These are phyloP conservation scores for Melanotaenia boesemani DNA, from an alignment of 2,797 vertebrate species.

Conservation along the genomic window DNA sequence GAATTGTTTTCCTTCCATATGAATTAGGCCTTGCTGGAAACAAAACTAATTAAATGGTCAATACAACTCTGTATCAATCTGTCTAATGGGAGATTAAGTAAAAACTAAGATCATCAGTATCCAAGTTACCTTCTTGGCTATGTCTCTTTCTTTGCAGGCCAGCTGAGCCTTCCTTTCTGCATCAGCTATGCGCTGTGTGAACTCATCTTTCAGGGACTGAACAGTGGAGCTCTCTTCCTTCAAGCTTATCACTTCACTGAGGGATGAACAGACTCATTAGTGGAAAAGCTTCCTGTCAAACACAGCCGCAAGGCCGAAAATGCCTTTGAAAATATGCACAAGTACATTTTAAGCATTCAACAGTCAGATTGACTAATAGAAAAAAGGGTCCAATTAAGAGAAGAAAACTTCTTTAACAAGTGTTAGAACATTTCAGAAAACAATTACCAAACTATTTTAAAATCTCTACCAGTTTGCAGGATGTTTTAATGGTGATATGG, in stretches of 20 bases:
- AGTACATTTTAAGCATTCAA: constrained; percentile 4
- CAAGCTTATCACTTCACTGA: constrained; percentile 92
- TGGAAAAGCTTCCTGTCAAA: constrained; percentile 14
- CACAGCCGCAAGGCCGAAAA: background rate
- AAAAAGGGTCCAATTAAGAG: constrained; percentile 3
- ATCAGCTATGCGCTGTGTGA: constrained; percentile 96
- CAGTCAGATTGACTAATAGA: background rate
- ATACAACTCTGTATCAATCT: background rate
- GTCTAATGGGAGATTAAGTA: background rate
- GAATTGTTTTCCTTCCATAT: background rate
- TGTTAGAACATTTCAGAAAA: background rate
- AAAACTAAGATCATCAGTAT: background rate
- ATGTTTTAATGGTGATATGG: background rate
- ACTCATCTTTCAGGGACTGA: constrained; percentile 94
- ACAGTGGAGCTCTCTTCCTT: constrained; percentile 94
- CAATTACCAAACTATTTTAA: too few relatives aligned
- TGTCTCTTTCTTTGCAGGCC: constrained; percentile 97
- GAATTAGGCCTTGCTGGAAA: background rate
- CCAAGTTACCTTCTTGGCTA: constrained; percentile 91
- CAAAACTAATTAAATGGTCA: background rate
- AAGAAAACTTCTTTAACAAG: background rate
- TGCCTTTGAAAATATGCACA: background rate
- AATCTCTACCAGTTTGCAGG: too few relatives aligned
- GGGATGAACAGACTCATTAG: constrained; percentile 47
- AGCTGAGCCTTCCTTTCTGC: constrained; percentile 94